Conservation (phyloP, 2,797 vertebrate genomes). For the Brotula barbata region DNA sequence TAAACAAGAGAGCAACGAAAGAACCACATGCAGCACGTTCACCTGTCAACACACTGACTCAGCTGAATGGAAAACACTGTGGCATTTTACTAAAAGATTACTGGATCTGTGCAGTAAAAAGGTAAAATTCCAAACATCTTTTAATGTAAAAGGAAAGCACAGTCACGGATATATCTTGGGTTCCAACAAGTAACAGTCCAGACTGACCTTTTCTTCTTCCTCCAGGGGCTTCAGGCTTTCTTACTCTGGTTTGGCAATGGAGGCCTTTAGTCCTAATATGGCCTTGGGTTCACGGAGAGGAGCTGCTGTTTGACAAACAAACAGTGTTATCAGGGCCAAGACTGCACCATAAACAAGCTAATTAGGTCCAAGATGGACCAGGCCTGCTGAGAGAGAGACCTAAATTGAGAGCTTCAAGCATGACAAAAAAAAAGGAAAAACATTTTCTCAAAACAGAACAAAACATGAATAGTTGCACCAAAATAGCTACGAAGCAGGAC, state of each 20-base stretch:
- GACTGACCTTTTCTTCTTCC: background rate
- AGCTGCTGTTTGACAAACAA: constrained; percentile 33
- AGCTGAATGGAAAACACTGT: constrained; percentile 15
- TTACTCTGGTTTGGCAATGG: constrained; percentile 3
- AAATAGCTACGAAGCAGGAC: constrained; percentile 16
- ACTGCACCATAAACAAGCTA: constrained; percentile 28
- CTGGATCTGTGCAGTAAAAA: background rate
- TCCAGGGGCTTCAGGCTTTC: background rate
- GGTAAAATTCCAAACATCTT: background rate
- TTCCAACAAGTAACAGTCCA: too few species aligned
- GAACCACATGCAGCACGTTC: constrained; percentile 23
- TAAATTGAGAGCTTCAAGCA: constrained; percentile 1
- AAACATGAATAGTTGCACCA: background rate
- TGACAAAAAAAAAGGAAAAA: background rate
- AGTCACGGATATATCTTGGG: too few species aligned
- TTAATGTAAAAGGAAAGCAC: constrained; percentile 1
- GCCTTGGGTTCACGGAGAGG: constrained; percentile 17
- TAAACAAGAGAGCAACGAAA: constrained; percentile 33
- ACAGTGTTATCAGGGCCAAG: constrained; percentile 33
- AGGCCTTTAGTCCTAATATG: constrained; percentile 13
- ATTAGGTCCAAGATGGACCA: constrained; percentile 30
- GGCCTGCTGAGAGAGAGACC: constrained; percentile 22
- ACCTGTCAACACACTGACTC: constrained; percentile 29
- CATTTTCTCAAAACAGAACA: constrained; percentile 1
- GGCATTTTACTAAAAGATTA: constrained; percentile 24